These are phyloP conservation scores for Hyperoodon ampullatus DNA, from an alignment of 2,113 vertebrate genomes.

Conservation along the genomic window DNA sequence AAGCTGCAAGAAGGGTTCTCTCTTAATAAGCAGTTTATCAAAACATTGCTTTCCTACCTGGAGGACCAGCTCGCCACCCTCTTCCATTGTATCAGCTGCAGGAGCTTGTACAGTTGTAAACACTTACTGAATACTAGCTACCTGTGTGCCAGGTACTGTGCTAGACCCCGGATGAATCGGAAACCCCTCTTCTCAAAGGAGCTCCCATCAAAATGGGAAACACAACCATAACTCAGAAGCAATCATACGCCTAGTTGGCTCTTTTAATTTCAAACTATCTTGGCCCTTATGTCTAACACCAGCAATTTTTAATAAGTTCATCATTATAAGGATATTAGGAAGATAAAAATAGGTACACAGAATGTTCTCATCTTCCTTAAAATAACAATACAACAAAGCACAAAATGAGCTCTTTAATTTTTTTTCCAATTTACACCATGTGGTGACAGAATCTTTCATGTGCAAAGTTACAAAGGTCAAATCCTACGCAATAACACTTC, in stretches of 20 bases:
- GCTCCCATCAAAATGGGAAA: not conserved
- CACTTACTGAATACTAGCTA: not conserved
- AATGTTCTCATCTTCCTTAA: conserved; percentile 10
- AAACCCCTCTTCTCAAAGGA: not conserved
- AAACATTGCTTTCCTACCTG: not conserved
- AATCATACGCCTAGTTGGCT: not conserved
- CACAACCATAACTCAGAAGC: not conserved
- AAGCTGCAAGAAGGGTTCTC: not conserved
- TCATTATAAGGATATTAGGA: not conserved
- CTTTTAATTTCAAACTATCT: not conserved
- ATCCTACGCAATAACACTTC: not conserved
- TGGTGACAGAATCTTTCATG: not conserved
- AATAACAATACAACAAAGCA: not conserved
- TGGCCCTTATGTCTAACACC: not conserved
- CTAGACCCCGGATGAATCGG: not conserved
- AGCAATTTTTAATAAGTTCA: not conserved
- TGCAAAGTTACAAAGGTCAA: not conserved
- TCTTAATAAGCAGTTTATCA: not conserved
- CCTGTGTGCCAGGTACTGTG: rapidly evolving
- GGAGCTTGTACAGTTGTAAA: not conserved
- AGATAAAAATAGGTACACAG: not conserved
- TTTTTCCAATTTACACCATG: not conserved
- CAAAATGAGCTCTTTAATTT: not conserved
- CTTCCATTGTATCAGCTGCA: not conserved
- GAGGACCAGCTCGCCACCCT: not conserved